phyloP scores from a whole-genome alignment of 2,113 vertebrate genomes.

The Semicossyphus pulcher region DNA sequence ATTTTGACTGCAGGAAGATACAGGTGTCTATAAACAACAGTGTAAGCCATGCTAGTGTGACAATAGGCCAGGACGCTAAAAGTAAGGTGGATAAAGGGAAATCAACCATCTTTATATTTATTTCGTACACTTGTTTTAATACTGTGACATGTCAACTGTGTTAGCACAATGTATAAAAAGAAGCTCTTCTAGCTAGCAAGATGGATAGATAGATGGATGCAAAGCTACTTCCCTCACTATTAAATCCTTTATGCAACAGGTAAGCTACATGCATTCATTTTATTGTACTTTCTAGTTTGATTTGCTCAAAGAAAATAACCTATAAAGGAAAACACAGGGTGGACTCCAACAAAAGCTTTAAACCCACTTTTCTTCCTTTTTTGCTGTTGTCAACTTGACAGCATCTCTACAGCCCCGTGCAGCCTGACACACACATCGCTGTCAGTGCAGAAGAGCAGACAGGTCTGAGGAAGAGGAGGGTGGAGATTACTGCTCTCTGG shows the following conservation, averaged over 20 bases:
- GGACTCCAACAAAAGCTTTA: background rate
- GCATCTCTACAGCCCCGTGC: conserved; percentile 32
- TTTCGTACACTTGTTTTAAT: background rate
- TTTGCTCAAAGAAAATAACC: no score
- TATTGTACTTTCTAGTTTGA: no score
- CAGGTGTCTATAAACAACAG: background rate
- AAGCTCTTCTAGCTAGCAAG: background rate
- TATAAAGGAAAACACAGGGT: background rate
- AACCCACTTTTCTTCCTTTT: conserved; percentile 9
- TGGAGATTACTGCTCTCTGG: conserved; percentile 33
- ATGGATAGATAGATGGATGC: background rate
- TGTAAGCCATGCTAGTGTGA: background rate
- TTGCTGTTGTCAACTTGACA: conserved; percentile 44
- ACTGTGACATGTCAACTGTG: no score
- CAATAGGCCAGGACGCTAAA: background rate
- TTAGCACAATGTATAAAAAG: no score
- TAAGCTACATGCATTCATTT: background rate
- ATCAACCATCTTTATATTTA: background rate
- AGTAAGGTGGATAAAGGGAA: no score
- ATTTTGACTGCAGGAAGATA: background rate
- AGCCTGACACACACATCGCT: conserved; percentile 31
- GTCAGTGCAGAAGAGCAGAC: conserved; percentile 20
- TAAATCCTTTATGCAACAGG: conserved; percentile 22
- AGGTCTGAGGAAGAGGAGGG: conserved; percentile 38
- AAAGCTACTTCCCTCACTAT: background rate